A percentile compares a stretch with the other conserved stretches of the same genome.
Evolutionary conservation across 1,140 invertebrate species (phyloP).

Genomic region (Meloidogyne chitwoodi): DNA sequence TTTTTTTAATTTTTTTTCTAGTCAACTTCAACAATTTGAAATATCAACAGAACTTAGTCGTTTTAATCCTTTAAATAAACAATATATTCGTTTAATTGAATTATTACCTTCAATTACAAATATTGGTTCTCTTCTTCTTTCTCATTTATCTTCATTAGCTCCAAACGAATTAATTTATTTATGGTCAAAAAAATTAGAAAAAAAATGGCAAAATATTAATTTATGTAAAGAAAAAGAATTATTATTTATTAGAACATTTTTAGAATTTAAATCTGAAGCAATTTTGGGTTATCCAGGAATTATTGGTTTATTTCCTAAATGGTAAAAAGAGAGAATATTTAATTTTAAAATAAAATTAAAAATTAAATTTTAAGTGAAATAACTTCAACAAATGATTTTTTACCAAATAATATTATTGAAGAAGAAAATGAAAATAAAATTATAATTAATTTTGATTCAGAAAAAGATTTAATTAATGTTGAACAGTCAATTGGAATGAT

Average conservation of each 20-base stretch:
- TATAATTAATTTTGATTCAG: neutral
- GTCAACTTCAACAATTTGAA: neutral
- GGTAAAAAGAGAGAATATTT: no score
- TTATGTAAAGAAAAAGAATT: neutral
- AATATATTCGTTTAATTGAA: neutral
- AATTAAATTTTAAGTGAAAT: neutral
- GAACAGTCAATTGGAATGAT: neutral
- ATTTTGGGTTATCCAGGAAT: neutral
- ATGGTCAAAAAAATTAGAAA: neutral
- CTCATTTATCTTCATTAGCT: neutral
- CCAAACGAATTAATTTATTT: neutral
- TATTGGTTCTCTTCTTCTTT: neutral
- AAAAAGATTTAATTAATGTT: neutral
- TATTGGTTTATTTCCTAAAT: neutral
- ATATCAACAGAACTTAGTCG: neutral
- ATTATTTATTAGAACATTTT: neutral
- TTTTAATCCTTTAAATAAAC: neutral
- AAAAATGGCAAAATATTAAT: neutral
- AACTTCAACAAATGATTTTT: neutral
- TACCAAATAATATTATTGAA: neutral
- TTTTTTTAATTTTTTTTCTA: neutral
- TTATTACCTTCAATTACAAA: conserved; percentile 1
- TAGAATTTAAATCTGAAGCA: neutral
- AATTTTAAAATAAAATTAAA: no score
- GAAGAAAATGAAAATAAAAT: neutral